phyloP scores from a whole-genome alignment of 1,140 invertebrate species.

The Cydia amplana region DNA sequence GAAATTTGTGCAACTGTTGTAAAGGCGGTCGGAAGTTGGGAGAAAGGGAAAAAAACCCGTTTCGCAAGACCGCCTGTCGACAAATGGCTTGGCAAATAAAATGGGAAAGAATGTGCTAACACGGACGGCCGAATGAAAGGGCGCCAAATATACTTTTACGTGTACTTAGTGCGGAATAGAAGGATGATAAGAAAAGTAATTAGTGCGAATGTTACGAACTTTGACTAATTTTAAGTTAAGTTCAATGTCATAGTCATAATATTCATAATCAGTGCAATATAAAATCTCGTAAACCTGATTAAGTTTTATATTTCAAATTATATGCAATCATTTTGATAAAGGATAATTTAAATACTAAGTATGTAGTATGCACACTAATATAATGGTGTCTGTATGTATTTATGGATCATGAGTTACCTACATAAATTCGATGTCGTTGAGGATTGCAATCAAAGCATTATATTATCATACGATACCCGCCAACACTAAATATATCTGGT shows the following conservation, averaged over 20 bases:
- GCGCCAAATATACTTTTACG: slow-evolving; percentile 7
- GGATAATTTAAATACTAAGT: neutral
- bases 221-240: too few species aligned
- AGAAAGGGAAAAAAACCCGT: slow-evolving; percentile 18
- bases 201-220: neutral
- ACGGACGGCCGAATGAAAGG: neutral
- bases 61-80: slow-evolving; percentile 11
- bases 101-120: slow-evolving; percentile 21
- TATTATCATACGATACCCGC: too few species aligned
- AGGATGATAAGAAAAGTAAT: neutral
- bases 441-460: too few species aligned
- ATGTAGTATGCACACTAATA: too few species aligned
- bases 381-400: neutral
- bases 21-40: neutral
- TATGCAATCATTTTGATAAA: too few species aligned
- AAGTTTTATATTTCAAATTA: too few species aligned
- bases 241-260: too few species aligned
- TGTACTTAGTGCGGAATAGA: neutral
- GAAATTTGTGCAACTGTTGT: slow-evolving; percentile 23
- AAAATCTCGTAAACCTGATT: too few species aligned
- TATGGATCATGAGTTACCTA: neutral
- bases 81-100: slow-evolving; percentile 24
- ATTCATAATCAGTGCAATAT: too few species aligned
- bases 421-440: too few species aligned
- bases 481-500: too few species aligned